Base-by-base conservation (phyloP, 2,888 invertebrate genomes). In the Protodeltote pygarga region DNA sequence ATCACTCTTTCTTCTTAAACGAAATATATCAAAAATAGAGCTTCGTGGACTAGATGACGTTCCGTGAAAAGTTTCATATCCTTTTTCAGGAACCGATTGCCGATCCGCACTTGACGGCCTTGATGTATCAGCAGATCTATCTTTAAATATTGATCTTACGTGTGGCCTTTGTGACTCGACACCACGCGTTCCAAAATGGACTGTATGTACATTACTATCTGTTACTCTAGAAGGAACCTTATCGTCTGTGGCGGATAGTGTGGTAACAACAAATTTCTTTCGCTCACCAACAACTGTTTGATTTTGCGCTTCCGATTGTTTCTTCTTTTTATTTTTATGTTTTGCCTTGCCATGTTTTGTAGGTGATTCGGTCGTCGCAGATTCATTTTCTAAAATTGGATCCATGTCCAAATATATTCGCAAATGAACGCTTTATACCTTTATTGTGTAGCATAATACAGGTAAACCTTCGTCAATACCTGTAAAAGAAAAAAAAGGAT, bases 371-470 rank as follows among this genome's bases (percentile, higher is more conserved):
- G 86, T 77, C 32, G 87, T 78, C 45, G 87, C 86, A 51, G 85
- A 79, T 79, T 92, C 92, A 84, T 91, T 92, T 88, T 92, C 92
- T 80, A 92, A 77, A 69, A 92, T 92, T 63, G 92, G 92, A 83
- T 92, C 91, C 92, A 92, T 92, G 54, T 75, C 77, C 67, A 72
- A 73, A 67, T 65, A 52, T 75, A 65, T 47, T 70, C 69, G 40
- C 55, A 59, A 69, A 45, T 61, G 65, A 75, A 70, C 50, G 51
- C 55, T 65, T 70, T 75, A 75, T 78, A 81, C 77, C 79, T 80
- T 75, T 81, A 76, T 67, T 71, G 73, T 71, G 73, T 75, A 79
- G 76, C 87, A 87, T 88, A 79, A 80, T 87, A 80, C 75, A 68
- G 65, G 63, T 68, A 67, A 50, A 33, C 45, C 41, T 67, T 61